Evolutionary conservation across 2,888 invertebrate genomes (phyloP), one percentile per base, ranked within the genome.

Genomic region (Achlya flavicornis): DNA sequence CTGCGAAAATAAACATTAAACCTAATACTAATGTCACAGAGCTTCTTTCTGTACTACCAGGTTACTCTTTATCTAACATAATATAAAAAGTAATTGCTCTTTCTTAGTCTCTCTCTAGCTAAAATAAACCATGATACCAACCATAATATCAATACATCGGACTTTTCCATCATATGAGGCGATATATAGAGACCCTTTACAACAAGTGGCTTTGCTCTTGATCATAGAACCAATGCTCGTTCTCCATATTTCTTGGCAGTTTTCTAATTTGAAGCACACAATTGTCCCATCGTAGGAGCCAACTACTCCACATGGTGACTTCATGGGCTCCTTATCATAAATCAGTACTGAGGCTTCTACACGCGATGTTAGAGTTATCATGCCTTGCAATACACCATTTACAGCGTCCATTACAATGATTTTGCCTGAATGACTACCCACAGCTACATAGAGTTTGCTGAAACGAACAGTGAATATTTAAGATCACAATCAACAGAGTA

Each of bases 271-370:
- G 67, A 97, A 91, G 71, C 96, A 96, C 72, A 97, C 96, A 1
- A 98, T 83, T 14, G 91, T 91, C 6, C 96, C 96, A 87, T 98
- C 96, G 84, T 97, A 97, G 67, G 97, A 96, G 19, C 98, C 98
- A 26, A 97, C 95, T 65, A 96, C 92, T 0, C 96, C 95, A 73
- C 87, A 86, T 4, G 91, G 76, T 1, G 72, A 57, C 33, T 71
- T 65, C 41, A 65, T 38, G 0, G 70, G 63, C 1, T 73, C 79
- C 32, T 86, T 75, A 38, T 84, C 72, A 8, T 89, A 80, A 73
- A 95, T 94, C 14, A 93, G 81, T 2, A 95, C 90, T 1, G 95
- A 94, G 0, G 97, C 96, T 87, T 98, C 97, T 41, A 98, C 95
- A 61, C 97, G 94, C 73, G 97, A 95, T 10, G 95, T 95, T 5